A percentile compares a stretch with the other conserved stretches of the same genome.
Evolutionary conservation across 2,888 invertebrate genomes (phyloP).

Genomic region (Eupithecia exiguata): DNA sequence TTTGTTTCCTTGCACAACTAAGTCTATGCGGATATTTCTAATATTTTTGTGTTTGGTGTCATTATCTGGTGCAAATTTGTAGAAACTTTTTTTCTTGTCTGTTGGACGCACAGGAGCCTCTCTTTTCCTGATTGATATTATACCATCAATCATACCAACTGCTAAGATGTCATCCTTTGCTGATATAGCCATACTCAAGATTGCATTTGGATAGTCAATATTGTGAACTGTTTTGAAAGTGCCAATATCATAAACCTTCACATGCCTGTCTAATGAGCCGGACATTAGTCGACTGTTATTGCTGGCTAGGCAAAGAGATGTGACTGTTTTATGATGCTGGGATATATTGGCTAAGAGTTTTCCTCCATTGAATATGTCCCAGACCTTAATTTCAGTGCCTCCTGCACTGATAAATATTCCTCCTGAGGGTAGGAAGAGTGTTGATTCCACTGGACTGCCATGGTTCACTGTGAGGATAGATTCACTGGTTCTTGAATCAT

Average conservation of each 20-base stretch:
- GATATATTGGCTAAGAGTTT: conserved; percentile 92
- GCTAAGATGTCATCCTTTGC: conserved; percentile 92
- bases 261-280: conserved; percentile 95
- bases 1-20: conserved; percentile 53
- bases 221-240: conserved; percentile 95
- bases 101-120: conserved; percentile 82
- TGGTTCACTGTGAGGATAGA: conserved; percentile 91
- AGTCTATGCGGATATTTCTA: conserved; percentile 20
- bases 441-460: conserved; percentile 94
- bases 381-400: conserved; percentile 94
- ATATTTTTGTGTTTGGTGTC: conserved; percentile 42
- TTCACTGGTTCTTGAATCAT: conserved; percentile 90
- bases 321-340: conserved; percentile 98
- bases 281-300: conserved; percentile 93
- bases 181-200: conserved; percentile 92
- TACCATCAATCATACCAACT: conserved; percentile 96
- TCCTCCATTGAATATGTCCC: conserved; percentile 96
- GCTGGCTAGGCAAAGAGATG: conserved; percentile 91
- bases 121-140: conserved; percentile 92
- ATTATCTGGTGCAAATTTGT: conserved; percentile 83
- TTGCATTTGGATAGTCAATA: conserved; percentile 94
- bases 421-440: conserved; percentile 94
- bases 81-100: conserved; percentile 66
- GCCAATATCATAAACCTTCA: conserved; percentile 95
- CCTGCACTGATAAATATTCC: conserved; percentile 96